A percentile compares a stretch with the other conserved stretches of the same genome.
Evolutionary conservation across 2,888 invertebrate genomes (phyloP).

Genomic region (Thymelicus acteon): DNA sequence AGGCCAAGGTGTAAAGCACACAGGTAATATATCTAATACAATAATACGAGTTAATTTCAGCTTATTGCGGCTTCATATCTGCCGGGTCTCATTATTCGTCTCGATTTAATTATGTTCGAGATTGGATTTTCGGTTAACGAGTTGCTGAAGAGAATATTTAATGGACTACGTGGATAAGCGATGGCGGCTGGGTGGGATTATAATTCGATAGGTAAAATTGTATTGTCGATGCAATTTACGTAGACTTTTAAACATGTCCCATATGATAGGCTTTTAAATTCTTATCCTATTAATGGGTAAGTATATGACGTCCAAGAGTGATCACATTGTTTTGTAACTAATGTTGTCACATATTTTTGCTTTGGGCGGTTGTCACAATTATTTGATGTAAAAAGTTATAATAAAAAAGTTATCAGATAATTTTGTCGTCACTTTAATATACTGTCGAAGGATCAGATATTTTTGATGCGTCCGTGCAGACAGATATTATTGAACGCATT

Average conservation of each 20-base stretch:
- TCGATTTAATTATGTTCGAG: slow-evolving; percentile 3
- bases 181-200: not conserved
- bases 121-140: slow-evolving; percentile 11
- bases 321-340: too few species aligned
- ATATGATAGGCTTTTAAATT: too few species aligned
- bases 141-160: slow-evolving; percentile 8
- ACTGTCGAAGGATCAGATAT: too few species aligned
- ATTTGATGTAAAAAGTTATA: too few species aligned
- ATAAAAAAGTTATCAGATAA: too few species aligned
- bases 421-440: too few species aligned
- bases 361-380: too few species aligned
- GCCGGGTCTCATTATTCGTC: not conserved
- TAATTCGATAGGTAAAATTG: not conserved
- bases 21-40: not conserved
- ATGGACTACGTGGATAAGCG: not conserved
- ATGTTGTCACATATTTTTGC: too few species aligned
- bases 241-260: not conserved
- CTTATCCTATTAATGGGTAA: too few species aligned
- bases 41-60: not conserved
- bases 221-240: not conserved
- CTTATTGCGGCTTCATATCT: slow-evolving; percentile 4
- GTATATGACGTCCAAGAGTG: too few species aligned
- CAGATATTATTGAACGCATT: too few species aligned
- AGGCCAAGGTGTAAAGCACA: not conserved
- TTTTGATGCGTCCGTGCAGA: too few species aligned